Evolutionary conservation across 2,113 vertebrate genomes (phyloP).

Genomic region (Austrofundulus limnaeus): DNA sequence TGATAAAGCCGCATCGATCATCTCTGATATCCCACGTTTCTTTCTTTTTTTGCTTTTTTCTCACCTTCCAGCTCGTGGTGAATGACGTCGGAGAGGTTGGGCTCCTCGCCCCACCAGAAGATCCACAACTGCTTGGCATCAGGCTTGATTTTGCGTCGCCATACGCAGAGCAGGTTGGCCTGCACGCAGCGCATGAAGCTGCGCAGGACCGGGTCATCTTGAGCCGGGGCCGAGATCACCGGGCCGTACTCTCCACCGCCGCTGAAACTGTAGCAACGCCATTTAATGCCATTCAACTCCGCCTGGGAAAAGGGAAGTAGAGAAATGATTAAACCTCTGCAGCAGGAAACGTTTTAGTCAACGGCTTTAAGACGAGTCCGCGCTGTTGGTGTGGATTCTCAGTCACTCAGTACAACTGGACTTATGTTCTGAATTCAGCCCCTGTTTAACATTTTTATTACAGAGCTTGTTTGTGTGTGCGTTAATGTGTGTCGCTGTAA

Average conservation of each 20-base stretch:
- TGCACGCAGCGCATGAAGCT: slow-evolving; percentile 97
- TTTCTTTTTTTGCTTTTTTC: slow-evolving; percentile 53
- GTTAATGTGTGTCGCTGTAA: background rate
- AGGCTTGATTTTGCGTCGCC: slow-evolving; percentile 93
- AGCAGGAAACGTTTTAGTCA: slow-evolving; percentile 13
- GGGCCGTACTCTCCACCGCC: slow-evolving; percentile 94
- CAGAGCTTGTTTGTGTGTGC: background rate
- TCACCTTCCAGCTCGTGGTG: slow-evolving; percentile 96
- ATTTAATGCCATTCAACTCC: slow-evolving; percentile 98
- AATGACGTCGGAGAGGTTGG: slow-evolving; percentile 91
- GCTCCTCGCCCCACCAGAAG: slow-evolving; percentile 99
- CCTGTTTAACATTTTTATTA: slow-evolving; percentile 11
- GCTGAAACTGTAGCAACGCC: slow-evolving; percentile 96
- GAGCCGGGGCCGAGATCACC: slow-evolving; percentile 95
- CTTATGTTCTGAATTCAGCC: no score
- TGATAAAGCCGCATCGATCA: slow-evolving; percentile 30
- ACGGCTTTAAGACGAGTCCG: slow-evolving; percentile 9
- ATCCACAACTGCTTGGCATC: slow-evolving; percentile 95
- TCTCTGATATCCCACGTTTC: slow-evolving; percentile 11
- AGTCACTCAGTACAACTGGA: no score
- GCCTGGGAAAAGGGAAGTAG: slow-evolving; percentile 74
- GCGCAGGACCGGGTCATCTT: slow-evolving; percentile 95
- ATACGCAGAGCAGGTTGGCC: slow-evolving; percentile 96
- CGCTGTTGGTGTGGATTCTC: background rate
- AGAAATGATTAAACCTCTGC: background rate